A percentile compares a stretch with the other conserved stretches of the same genome.
Conservation (phyloP, 2,888 invertebrate species). For the Drosophila anceps region DNA sequence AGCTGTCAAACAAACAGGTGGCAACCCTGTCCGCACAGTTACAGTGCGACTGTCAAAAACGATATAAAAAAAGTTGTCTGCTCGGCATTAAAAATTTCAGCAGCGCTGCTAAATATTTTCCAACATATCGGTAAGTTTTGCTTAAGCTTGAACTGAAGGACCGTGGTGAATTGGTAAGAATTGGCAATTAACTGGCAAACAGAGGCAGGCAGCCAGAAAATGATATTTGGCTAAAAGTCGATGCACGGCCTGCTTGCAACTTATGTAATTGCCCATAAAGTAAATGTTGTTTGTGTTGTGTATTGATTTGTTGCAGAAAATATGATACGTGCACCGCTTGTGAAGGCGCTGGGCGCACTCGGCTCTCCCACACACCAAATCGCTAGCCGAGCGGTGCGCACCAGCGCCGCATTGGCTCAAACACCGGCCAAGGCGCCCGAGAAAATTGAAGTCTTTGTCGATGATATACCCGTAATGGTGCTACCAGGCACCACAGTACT, state of each 20-base stretch:
- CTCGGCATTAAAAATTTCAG: constrained; percentile 64
- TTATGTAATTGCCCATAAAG: constrained; percentile 71
- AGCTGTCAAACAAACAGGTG: constrained; percentile 63
- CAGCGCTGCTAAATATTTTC: constrained; percentile 76
- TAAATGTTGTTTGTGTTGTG: constrained; percentile 54
- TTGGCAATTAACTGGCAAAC: too few species aligned
- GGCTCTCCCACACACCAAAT: constrained; percentile 84
- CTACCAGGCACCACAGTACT: constrained; percentile 98
- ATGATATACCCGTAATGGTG: constrained; percentile 97
- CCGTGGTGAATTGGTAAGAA: background rate
- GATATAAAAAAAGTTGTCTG: constrained; percentile 75
- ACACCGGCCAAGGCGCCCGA: constrained; percentile 88
- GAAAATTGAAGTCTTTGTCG: constrained; percentile 97
- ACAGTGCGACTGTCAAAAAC: constrained; percentile 72
- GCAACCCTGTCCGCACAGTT: constrained; percentile 59
- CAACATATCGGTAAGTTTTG: constrained; percentile 72
- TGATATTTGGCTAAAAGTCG: constrained; percentile 27
- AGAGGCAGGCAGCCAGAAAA: background rate
- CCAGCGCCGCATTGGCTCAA: constrained; percentile 85
- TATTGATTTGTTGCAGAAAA: constrained; percentile 67
- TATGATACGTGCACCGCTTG: constrained; percentile 92
- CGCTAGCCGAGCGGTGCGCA: constrained; percentile 85
- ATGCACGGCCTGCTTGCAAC: constrained; percentile 50
- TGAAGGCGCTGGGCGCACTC: constrained; percentile 88
- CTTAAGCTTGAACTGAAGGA: background rate